These are phyloP conservation scores for Scotopteryx bipunctaria DNA, from an alignment of 2,888 invertebrate genomes.

Conservation along the genomic window DNA sequence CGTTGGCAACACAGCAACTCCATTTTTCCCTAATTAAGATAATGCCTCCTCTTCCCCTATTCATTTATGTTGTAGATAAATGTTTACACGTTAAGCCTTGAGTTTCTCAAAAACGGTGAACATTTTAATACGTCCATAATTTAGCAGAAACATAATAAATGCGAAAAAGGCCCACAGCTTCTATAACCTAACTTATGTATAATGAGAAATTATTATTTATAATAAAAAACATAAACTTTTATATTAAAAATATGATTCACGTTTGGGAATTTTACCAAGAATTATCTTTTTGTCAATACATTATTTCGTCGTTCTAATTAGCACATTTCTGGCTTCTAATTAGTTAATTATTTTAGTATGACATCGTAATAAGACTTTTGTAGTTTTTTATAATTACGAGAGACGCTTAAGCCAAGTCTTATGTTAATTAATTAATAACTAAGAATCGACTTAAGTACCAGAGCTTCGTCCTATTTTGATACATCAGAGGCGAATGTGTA, in stretches of 20 bases:
- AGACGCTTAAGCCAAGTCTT: neutral
- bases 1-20: slow-evolving; percentile 27
- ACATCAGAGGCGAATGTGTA: too few species aligned
- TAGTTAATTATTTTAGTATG: slow-evolving; percentile 44
- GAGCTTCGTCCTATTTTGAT: too few species aligned
- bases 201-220: too few species aligned
- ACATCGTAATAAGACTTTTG: slow-evolving; percentile 26
- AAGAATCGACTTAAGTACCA: neutral
- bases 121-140: neutral
- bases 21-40: slow-evolving; percentile 81
- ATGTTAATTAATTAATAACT: neutral
- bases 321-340: slow-evolving; percentile 54
- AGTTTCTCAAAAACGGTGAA: neutral
- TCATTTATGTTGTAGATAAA: slow-evolving; percentile 80
- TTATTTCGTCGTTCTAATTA: slow-evolving; percentile 60
- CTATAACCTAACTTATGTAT: too few species aligned
- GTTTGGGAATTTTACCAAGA: too few species aligned
- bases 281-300: slow-evolving; percentile 56
- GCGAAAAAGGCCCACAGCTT: too few species aligned
- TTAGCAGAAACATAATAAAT: neutral
- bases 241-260: too few species aligned
- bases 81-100: slow-evolving; percentile 20
- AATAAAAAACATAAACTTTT: too few species aligned
- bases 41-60: slow-evolving; percentile 77
- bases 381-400: neutral